Evolutionary conservation across 1,140 invertebrate genomes (phyloP), one percentile per base, ranked within the genome.

Genomic region (Zaprionus camerounensis): DNA sequence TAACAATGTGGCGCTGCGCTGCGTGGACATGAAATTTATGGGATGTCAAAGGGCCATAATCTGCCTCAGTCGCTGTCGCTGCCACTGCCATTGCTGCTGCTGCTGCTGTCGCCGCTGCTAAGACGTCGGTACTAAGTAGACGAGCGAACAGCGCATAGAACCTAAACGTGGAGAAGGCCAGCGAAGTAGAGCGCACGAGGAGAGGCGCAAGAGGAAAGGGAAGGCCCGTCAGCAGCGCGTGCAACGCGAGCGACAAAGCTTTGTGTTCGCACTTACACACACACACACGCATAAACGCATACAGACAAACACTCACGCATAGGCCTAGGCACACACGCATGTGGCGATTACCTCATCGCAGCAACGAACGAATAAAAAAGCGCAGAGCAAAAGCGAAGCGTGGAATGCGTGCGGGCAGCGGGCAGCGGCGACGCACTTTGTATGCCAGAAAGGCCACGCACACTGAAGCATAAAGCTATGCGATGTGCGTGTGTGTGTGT

Each of bases 21-120:
- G 76, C 72, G 71, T 85, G 85, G 79, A 85, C 85, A 79, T 81
- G 63, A 85, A 90, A 90, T 90, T 90, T 90, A 90, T 90, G 86
- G 79, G 85, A 90, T 90, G 85, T 90, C 85, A 90, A 90, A 90
- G 85, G 85, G 85, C 86, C 82, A 85, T 82, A 90, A 90, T 82
- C 85, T 90, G 61, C 49, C 57, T 11, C 49, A 51, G 68, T 15
- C 46, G 51, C 41, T 49, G 65, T 41, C 20, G 20, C 51, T 67
- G 64, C 17, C 17, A 7, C 15, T 13, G 13, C 20, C 12, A 26
- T 17, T 17, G 17, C 44, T 59, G 38, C 15, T 44, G 44, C 26
- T 49, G 24, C 26, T 55, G 62, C 62, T 64, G 61, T 31, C 15
- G 31, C 13, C 11, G 58, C 61, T 44, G 15, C 73, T 64, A 55